phyloP scores from a whole-genome alignment of 2,113 vertebrate species.

The Dipodomys merriami region DNA sequence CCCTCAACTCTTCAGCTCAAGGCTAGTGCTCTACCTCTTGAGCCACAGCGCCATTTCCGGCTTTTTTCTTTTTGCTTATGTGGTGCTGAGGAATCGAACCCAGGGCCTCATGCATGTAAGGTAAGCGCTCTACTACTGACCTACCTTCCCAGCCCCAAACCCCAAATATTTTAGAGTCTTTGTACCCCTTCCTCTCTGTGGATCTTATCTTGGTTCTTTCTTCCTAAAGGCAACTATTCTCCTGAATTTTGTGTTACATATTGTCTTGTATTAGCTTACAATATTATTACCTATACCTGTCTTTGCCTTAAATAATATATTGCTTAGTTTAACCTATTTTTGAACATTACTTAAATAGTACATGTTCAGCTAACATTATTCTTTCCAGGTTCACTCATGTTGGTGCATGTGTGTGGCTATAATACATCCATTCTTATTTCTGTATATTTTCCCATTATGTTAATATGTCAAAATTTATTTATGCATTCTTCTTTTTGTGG shows the following conservation, averaged over 20 bases:
- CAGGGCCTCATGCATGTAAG: too few species aligned
- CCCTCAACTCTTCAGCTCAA: too few species aligned
- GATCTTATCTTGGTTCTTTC: not conserved
- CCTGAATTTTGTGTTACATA: not conserved
- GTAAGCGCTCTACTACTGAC: too few species aligned
- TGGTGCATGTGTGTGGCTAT: not conserved
- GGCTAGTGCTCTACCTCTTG: too few species aligned
- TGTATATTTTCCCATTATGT: not conserved
- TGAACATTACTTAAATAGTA: slow-evolving; percentile 45
- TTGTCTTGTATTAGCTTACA: slow-evolving; percentile 3
- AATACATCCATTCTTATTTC: not conserved
- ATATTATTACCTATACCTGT: not conserved
- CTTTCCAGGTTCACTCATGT: not conserved
- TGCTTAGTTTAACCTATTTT: slow-evolving; percentile 25
- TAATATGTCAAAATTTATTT: not conserved
- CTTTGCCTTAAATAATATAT: not conserved
- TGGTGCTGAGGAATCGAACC: too few species aligned
- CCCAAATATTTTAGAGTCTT: too few species aligned
- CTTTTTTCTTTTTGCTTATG: too few species aligned
- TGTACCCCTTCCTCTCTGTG: not conserved
- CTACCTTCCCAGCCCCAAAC: too few species aligned
- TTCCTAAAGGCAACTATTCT: not conserved
- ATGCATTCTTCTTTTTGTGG: not conserved
- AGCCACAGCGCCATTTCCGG: too few species aligned
- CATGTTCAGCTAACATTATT: not conserved